Percentiles rank a stretch among this genome's conserved stretches.
phyloP scores from a whole-genome alignment of 2,113 vertebrate species.

The Urocynchramus pylzowi region DNA sequence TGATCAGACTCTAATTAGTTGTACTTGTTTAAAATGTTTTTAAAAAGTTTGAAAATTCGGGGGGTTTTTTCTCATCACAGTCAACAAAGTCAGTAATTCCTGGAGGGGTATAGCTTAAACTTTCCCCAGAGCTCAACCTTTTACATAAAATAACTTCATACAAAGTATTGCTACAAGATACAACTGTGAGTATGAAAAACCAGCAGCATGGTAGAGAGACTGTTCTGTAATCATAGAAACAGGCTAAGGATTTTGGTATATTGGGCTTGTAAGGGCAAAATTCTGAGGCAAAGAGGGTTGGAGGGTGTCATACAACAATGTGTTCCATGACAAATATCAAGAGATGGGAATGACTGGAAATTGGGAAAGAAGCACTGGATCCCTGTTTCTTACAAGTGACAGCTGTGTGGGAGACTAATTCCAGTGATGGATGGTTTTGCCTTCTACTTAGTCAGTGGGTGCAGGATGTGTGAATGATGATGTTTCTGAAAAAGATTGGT shows the following conservation, averaged over 20 bases:
- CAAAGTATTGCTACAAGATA: not conserved
- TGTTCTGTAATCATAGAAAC: not conserved
- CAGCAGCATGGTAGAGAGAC: not conserved
- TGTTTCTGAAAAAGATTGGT: not conserved
- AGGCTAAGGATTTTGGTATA: not conserved
- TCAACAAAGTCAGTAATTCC: slow-evolving; percentile 12
- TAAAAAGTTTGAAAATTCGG: not conserved
- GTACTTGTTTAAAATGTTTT: slow-evolving; percentile 27
- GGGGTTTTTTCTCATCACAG: not conserved
- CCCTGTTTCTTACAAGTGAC: not conserved
- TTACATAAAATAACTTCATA: not conserved
- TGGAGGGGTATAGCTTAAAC: not conserved
- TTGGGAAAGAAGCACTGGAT: not conserved
- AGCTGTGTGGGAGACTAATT: not conserved
- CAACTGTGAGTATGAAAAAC: not conserved
- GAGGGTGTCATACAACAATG: not conserved
- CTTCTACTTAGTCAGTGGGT: not conserved
- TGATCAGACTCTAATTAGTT: slow-evolving; percentile 51
- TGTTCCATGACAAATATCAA: not conserved
- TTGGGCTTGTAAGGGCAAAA: not conserved
- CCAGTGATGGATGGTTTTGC: not conserved
- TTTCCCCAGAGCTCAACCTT: slow-evolving; percentile 15
- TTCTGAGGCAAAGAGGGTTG: not conserved
- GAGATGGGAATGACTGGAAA: not conserved
- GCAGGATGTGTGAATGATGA: not conserved